Evolutionary conservation across 2,888 invertebrate species (phyloP), one percentile per base, ranked within the genome.

Genomic region (Phragmatobia fuliginosa): DNA sequence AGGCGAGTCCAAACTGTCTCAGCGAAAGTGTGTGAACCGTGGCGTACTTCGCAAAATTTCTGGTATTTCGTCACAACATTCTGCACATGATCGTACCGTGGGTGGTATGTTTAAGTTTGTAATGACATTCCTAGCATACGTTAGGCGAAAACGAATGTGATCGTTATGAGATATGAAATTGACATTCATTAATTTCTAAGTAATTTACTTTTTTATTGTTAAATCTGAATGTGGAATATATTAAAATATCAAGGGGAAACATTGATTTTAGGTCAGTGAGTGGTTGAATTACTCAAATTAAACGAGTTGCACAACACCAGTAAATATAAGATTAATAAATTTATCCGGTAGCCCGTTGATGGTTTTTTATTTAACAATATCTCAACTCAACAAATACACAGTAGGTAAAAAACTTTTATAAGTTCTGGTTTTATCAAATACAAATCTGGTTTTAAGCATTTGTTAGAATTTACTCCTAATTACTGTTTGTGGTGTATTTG

Each of bases 11-110:
- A 90, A 91, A 91, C 90, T 92, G 92, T 94, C 94, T 92, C 91
- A 90, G 94, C 91, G 94, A 94, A 94, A 94, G 94, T 94, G 91
- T 92, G 91, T 88, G 92, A 91, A 91, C 88, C 80, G 75, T 77
- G 82, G 77, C 82, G 87, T 84, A 84, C 86, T 91, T 92, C 88
- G 92, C 90, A 91, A 91, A 92, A 91, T 92, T 91, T 90, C 89
- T 89, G 84, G 87, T 90, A 91, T 90, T 91, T 88, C 90, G 89
- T 91, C 90, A 90, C 83, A 85, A 87, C 87, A 86, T 85, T 85
- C 79, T 83, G 85, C 82, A 84, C 86, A 86, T 87, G 87, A 90
- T 87, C 83, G 81, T 85, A 67, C 89, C 68, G 91, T 91, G 92
- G 92, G 92, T 91, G 92, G 91, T 85, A 86, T 83, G 81, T 80